Conservation (phyloP, 1,140 invertebrate species). For the Mactra quadrangularis region DNA sequence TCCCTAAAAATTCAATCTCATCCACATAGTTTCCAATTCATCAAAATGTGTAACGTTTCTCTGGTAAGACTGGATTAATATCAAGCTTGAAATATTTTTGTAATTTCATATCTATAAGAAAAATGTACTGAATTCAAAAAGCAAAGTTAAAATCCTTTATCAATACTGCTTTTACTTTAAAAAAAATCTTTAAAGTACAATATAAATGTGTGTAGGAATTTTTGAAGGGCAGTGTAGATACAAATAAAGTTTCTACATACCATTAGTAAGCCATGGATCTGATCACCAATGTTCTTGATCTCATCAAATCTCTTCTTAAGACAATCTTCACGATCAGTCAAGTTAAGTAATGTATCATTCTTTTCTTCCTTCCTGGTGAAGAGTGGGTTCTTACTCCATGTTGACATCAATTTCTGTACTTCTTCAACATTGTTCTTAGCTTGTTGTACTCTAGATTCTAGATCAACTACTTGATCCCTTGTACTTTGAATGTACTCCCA, state of each 20-base stretch:
- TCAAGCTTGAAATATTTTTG: too few species aligned
- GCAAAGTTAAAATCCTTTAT: too few species aligned
- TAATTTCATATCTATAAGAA: too few species aligned
- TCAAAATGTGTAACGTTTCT: too few species aligned
- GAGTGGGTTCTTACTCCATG: constrained; percentile 91
- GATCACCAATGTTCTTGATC: constrained; percentile 88
- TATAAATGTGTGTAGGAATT: too few species aligned
- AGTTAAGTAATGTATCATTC: constrained; percentile 91
- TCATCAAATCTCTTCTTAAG: constrained; percentile 90
- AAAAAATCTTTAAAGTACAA: too few species aligned
- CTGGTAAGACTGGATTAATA: too few species aligned
- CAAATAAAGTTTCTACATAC: constrained; percentile 73
- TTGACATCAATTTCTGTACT: constrained; percentile 90
- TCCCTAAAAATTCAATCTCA: too few species aligned
- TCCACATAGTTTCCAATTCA: too few species aligned
- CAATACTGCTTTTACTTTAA: too few species aligned
- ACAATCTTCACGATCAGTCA: constrained; percentile 92
- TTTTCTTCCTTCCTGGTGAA: constrained; percentile 93
- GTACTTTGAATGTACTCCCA: constrained; percentile 92
- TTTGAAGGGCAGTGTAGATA: too few species aligned
- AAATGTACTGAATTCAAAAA: too few species aligned
- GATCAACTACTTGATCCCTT: constrained; percentile 89
- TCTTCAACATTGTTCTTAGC: constrained; percentile 93
- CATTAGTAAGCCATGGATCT: constrained; percentile 89
- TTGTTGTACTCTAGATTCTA: constrained; percentile 91